Base-by-base conservation (phyloP, 2,113 vertebrate genomes). In the Cavia porcellus region DNA sequence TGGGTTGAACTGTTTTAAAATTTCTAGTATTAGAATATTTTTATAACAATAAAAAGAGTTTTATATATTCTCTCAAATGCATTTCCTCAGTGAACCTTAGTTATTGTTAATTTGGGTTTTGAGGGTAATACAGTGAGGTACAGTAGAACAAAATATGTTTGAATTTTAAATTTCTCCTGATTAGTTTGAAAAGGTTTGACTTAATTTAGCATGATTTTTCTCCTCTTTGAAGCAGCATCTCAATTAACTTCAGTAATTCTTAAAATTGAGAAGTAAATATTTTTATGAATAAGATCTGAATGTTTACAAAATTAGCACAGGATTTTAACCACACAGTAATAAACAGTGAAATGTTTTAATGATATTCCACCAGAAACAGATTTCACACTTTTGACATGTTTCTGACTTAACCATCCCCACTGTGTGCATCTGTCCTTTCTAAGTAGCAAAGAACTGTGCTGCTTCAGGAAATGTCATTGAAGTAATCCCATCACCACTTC, bases 81-180 rank as follows among this genome's bases (percentile, higher is more conserved):
- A 3, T 52, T 82, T 95, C 17, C 25, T 20, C 3, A 59, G 19
- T 92, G 55, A 86, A 64, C 24, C 12, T 86, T 94, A 85, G 45
- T 59, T 45, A 1, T 15, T 20, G 17, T 0, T 79, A 62, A 61
- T 64, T 74, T 70, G 42, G 3, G 6, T 74, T 66, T 75, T 75
- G 28, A 4, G 22, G 3, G 32, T 2, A 14, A 19, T 22, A 20
- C 11, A 8, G 2, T 70, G 19, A 42, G 15, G 24, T 72, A 2
- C 7, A 92, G 0, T 83, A 57, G 38, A 66, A 91, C 42, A 22
- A 97, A 94, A 85, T 72, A 85, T 14, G 70, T 74, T 88, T 95
- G 47, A 94, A 95, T 88, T 94, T 92, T 94, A 5, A 80, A 17
- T 62, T 45, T 2, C 55, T 91, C 17, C 22, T 74, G 55, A 61